A percentile compares a stretch with the other conserved stretches of the same genome.
These are phyloP conservation scores for Aegithalos caudatus DNA, from an alignment of 2,113 vertebrate genomes.

Conservation along the genomic window DNA sequence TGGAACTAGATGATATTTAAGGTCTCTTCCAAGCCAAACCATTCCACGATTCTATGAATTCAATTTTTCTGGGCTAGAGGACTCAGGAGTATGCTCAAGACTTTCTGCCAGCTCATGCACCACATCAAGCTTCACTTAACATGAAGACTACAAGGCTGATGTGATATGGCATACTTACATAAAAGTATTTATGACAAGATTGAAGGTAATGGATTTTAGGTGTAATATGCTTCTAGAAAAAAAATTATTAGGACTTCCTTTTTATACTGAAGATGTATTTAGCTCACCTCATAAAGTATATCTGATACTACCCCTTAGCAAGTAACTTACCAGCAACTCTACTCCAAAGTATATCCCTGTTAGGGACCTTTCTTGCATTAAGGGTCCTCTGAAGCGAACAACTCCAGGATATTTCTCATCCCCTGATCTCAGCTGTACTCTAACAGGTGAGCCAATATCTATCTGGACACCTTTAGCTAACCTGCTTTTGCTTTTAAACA, in stretches of 20 bases:
- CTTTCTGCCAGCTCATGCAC: background rate
- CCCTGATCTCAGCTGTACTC: conserved; percentile 89
- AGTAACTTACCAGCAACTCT: conserved; percentile 91
- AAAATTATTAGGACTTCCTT: background rate
- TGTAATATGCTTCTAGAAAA: background rate
- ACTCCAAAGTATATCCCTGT: conserved; percentile 97
- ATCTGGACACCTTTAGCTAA: conserved; percentile 87
- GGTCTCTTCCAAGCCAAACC: background rate
- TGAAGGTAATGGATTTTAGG: background rate
- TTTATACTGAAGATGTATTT: background rate
- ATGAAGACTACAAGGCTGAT: background rate
- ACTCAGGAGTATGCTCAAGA: background rate
- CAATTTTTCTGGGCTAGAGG: background rate
- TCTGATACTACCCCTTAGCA: background rate
- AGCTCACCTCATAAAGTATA: background rate
- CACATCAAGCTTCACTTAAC: background rate
- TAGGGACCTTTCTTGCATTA: conserved; percentile 88
- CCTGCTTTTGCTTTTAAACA: conserved; percentile 85
- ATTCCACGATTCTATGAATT: background rate
- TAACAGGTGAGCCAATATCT: conserved; percentile 89
- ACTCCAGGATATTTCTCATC: conserved; percentile 92
- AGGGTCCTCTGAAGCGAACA: conserved; percentile 91
- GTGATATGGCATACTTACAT: fast-evolving
- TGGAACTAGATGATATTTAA: background rate
- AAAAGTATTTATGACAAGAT: background rate